phyloP scores from a whole-genome alignment of 2,888 invertebrate genomes.

The Agrenia bidenticulata region DNA sequence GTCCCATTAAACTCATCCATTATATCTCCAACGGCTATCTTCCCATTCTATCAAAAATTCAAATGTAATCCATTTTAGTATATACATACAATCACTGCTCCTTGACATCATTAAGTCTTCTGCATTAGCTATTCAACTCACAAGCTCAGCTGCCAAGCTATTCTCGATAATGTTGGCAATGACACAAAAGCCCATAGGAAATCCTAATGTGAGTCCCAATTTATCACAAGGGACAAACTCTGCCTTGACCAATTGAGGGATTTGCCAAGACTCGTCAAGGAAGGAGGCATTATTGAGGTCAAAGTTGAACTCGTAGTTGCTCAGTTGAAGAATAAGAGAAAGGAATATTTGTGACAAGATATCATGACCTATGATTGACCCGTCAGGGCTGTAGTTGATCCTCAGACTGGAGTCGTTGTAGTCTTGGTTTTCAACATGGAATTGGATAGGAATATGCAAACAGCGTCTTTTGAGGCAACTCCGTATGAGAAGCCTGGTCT shows the following conservation, averaged over 20 bases:
- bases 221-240: constrained; percentile 66
- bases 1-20: constrained; percentile 66
- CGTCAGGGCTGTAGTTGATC: constrained; percentile 39
- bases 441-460: constrained; percentile 61
- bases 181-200: constrained; percentile 63
- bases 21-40: constrained; percentile 65
- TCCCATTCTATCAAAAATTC: constrained; percentile 54
- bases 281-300: constrained; percentile 64
- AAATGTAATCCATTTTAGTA: background rate
- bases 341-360: constrained; percentile 64
- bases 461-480: constrained; percentile 61
- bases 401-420: constrained; percentile 40
- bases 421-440: constrained; percentile 57
- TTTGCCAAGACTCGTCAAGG: constrained; percentile 65
- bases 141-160: constrained; percentile 67
- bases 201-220: constrained; percentile 62
- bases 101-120: too few relatives aligned
- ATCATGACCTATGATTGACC: constrained; percentile 61
- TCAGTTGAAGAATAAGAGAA: constrained; percentile 62
- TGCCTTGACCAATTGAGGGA: constrained; percentile 61
- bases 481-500: constrained; percentile 60
- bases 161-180: constrained; percentile 63
- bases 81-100: background rate
- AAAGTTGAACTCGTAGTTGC: constrained; percentile 60
- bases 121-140: constrained; percentile 57